A percentile compares a stretch with the other conserved stretches of the same genome.
Conservation (phyloP, 2,113 vertebrate species). For the Sapayoa aenigma region DNA sequence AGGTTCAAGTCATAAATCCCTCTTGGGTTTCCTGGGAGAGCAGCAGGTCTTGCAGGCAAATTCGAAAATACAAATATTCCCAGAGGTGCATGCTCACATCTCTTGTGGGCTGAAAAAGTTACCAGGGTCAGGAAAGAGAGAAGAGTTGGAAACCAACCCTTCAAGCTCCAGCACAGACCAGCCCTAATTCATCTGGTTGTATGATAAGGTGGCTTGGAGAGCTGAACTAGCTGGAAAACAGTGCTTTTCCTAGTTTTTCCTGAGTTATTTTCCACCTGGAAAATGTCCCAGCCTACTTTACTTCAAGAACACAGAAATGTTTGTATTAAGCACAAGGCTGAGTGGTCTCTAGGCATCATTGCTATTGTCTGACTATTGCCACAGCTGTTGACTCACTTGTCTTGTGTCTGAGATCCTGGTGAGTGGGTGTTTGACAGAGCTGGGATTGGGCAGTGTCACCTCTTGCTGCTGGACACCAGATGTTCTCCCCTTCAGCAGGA, state of each 20-base stretch:
- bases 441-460: neutral
- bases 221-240: neutral
- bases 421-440: neutral
- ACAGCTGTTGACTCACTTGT: neutral
- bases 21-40: neutral
- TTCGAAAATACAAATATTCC: neutral
- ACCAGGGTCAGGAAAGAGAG: neutral
- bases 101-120: neutral
- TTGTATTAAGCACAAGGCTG: neutral
- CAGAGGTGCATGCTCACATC: rapidly evolving
- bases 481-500: neutral
- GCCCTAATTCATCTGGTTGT: neutral
- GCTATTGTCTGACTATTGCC: neutral
- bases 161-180: neutral
- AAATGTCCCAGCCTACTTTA: neutral
- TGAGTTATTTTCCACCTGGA: neutral
- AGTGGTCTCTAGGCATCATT: neutral
- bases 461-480: neutral
- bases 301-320: neutral
- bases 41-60: neutral
- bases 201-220: neutral
- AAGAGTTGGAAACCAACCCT: neutral
- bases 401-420: neutral
- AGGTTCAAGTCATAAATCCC: neutral
- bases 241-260: neutral